Base-by-base conservation (phyloP, 2,888 invertebrate genomes). In the Dioctria rufipes region DNA sequence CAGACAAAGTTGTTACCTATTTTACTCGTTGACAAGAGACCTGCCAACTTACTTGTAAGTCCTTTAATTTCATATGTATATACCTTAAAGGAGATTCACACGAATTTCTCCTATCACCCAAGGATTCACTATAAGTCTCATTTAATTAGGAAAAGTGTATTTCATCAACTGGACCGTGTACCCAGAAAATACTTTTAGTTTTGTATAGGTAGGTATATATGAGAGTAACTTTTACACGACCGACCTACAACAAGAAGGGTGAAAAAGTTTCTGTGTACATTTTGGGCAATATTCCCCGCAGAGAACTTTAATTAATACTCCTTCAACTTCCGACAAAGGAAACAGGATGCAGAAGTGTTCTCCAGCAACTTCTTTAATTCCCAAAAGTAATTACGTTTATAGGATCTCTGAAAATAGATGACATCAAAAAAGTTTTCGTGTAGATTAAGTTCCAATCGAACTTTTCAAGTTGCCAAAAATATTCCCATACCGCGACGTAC, bases 381-480 rank as follows among this genome's bases (percentile, higher is more conserved):
- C 39, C 39, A 65, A 40, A 37, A n/a, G 60, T 9, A 60, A 60
- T 60, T 60, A 60, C 60, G 60, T 65, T 25, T 40, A 65, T 40
- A 40, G 6, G 40, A 65, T 65, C 25, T 25, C 39, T 3, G 40
- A 65, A 65, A 40, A 65, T 65, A 37, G 9, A 37, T 11, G 40
- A 65, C 39, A 40, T 40, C 25, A 65, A 65, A 65, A 65, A 60
- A 65, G 39, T 65, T 65, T 65, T 40, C 40, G 9, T 65, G 65
- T 40, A 65, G 37, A 37, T 25, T 65, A 25, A 65, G 37, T 5
- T 65, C 65, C 65, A 60, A 60, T 60, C n/a, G 60, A 60, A 60
- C 60, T 60, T 60, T 60, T 60, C 60, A 46, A 46, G 46, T 46
- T 46, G n/a, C 65, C 65, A 65, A 40, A 25, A 25, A 25, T 25